phyloP scores from a whole-genome alignment of 2,888 invertebrate genomes.

The Tachina lurida region DNA sequence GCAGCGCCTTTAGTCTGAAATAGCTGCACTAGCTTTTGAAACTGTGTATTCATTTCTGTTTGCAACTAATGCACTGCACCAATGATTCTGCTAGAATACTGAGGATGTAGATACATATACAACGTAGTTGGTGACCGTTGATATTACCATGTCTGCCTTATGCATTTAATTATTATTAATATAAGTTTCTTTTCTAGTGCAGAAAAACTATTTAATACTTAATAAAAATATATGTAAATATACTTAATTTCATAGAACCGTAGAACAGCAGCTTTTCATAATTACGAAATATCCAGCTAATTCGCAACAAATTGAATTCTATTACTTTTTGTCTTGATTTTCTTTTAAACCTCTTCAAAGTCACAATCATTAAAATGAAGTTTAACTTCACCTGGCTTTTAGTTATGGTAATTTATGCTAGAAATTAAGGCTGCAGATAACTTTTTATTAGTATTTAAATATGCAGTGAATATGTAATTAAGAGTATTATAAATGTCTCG shows the following conservation, averaged over 20 bases:
- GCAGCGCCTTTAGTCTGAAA: too few relatives aligned
- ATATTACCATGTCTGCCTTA: too few relatives aligned
- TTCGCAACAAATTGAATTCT: background rate
- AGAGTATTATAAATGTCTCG: conserved; percentile 34
- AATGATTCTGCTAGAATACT: too few relatives aligned
- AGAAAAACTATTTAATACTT: background rate
- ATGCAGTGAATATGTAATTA: conserved; percentile 1
- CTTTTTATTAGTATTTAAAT: background rate
- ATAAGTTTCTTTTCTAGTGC: too few relatives aligned
- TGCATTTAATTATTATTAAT: too few relatives aligned
- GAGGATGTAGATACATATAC: too few relatives aligned
- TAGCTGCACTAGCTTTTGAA: too few relatives aligned
- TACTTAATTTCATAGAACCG: conserved; percentile 5
- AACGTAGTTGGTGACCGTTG: too few relatives aligned
- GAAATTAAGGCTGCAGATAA: background rate
- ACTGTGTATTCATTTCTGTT: too few relatives aligned
- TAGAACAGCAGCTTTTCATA: background rate
- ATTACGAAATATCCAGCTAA: conserved; percentile 10
- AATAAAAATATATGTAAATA: background rate
- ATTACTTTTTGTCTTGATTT: background rate
- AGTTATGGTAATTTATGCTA: background rate
- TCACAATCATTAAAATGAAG: conserved; percentile 10
- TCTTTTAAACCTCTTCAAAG: background rate
- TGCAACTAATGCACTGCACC: too few relatives aligned
- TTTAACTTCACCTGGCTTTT: conserved; percentile 21